Conservation (phyloP, 1,140 invertebrate species). For the Proctacanthus coquilletti region DNA sequence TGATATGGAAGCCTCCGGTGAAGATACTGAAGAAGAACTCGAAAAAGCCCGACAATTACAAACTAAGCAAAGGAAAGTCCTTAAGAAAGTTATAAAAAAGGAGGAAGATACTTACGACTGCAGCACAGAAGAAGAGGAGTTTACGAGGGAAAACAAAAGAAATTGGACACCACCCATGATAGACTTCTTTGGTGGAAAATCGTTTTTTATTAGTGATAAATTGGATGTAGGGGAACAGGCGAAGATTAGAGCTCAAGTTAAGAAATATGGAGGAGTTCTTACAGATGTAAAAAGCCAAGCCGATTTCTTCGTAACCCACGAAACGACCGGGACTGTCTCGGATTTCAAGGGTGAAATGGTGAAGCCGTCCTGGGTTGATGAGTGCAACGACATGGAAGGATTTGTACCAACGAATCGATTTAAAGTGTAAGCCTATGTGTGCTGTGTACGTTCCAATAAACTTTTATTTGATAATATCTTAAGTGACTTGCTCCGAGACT, state of each 20-base stretch:
- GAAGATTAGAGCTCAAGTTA: too few relatives aligned
- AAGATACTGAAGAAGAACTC: constrained; percentile 34
- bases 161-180: not conserved
- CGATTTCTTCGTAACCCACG: not conserved
- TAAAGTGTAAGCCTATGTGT: too few relatives aligned
- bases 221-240: too few relatives aligned
- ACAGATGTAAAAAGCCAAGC: too few relatives aligned
- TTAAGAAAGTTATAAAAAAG: not conserved
- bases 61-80: constrained; percentile 5
- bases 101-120: constrained; percentile 11
- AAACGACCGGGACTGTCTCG: not conserved
- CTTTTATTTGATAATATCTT: too few relatives aligned
- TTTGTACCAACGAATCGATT: not conserved
- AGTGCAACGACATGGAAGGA: constrained; percentile 1
- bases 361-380: not conserved
- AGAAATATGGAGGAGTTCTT: too few relatives aligned
- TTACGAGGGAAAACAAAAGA: constrained; percentile 10
- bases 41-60: too few relatives aligned
- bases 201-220: too few relatives aligned
- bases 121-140: constrained; percentile 23
- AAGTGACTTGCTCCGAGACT: too few relatives aligned
- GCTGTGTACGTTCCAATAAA: too few relatives aligned
- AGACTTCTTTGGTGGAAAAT: too few relatives aligned
- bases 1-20: constrained; percentile 41
- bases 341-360: constrained; percentile 1